Evolutionary conservation across 2,888 invertebrate species (phyloP), one percentile per base, ranked within the genome.

Genomic region (Anthrax anthrax): DNA sequence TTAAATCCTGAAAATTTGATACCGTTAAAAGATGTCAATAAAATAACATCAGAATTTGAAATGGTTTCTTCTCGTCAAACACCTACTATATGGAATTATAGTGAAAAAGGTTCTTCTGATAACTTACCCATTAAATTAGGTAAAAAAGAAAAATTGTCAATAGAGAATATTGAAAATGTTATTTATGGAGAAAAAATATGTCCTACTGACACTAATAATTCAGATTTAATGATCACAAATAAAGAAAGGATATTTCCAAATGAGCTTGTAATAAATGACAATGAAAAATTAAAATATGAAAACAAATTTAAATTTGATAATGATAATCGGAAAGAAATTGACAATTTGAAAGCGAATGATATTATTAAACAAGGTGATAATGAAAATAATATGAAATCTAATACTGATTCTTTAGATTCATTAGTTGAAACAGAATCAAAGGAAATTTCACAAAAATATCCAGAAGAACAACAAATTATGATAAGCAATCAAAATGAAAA

Each of bases 111-210:
- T 23, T 23, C 8, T 8, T 23, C 23, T 23, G 23, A 23, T 23
- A 6, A 4, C 3, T 32, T 32, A 12, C 46, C 46, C 4, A 46
- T 48, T 39, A 49, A 52, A 43, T 53, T 56, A 34, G 54, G 53
- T 16, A 56, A 51, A 23, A 54, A 53, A 37, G 53, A 56, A 42
- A 56, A 60, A 47, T 55, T 67, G 55, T 63, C 66, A 48, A 62
- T 67, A 52, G 67, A 67, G 58, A 65, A 62, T 55, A 67, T 67
- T 57, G 66, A 67, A 60, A 65, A 63, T 55, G 62, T 60, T 52
- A 64, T 67, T 58, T 67, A 67, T 50, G 66, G 66, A 40, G 66
- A 67, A 51, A 56, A 62, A 37, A 56, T 67, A 50, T 58, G 55
- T 47, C 56, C 58, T 37, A 41, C 38, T 32, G 16, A 16, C 4